phyloP scores from a whole-genome alignment of 2,797 vertebrate genomes.

The Anas flavirostris region DNA sequence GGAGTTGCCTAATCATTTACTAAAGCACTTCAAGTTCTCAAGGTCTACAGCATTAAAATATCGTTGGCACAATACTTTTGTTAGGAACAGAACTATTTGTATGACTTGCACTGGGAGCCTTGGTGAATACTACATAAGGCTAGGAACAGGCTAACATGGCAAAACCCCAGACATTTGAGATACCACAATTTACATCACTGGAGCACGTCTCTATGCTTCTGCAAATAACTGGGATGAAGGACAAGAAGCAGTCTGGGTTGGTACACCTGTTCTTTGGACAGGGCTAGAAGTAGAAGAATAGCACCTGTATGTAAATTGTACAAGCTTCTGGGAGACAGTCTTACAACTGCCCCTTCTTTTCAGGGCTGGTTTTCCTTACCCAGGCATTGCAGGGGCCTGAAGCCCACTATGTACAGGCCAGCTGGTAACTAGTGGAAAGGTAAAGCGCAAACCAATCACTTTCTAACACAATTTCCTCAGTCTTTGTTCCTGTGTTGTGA shows the following conservation, averaged over 20 bases:
- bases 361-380: background rate
- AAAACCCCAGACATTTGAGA: background rate
- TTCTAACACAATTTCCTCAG: background rate
- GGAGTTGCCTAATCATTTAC: background rate
- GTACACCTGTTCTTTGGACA: accelerated
- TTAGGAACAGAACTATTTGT: background rate
- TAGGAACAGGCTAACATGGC: background rate
- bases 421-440: background rate
- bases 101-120: background rate
- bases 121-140: accelerated
- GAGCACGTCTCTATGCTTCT: accelerated
- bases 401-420: background rate
- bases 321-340: background rate
- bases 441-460: background rate
- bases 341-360: background rate
- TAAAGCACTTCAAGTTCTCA: background rate
- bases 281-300: background rate
- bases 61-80: background rate
- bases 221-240: background rate
- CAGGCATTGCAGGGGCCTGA: background rate
- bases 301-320: background rate
- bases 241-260: background rate
- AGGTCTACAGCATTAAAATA: background rate
- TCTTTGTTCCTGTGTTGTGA: background rate
- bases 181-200: accelerated